Evolutionary conservation across 1,140 invertebrate species (phyloP).

Genomic region (Aphidius gifuensis): DNA sequence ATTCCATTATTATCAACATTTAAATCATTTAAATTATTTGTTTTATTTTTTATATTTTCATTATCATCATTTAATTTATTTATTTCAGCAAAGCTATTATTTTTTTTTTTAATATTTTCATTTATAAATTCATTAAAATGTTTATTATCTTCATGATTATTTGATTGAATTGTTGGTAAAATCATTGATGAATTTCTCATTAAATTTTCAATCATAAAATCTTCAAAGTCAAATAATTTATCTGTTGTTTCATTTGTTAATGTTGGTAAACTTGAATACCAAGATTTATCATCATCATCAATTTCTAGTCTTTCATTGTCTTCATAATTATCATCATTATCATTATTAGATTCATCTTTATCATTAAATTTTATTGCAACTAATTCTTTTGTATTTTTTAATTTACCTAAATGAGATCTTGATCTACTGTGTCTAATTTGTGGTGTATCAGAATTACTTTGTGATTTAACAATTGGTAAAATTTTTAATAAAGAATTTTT

Average conservation of each 20-base stretch:
- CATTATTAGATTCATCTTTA: background rate
- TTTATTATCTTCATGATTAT: conserved; percentile 9
- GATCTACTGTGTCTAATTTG: conserved; percentile 48
- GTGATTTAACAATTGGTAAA: background rate
- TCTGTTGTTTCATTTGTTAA: conserved; percentile 12
- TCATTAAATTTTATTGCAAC: background rate
- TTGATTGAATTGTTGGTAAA: background rate
- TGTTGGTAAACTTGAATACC: conserved; percentile 9
- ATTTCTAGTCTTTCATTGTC: background rate
- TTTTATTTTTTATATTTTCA: conserved; percentile 14
- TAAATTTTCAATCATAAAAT: conserved; percentile 1
- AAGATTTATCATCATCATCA: background rate
- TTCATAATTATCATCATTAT: background rate
- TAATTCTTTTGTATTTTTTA: conserved; percentile 26
- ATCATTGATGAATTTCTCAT: background rate
- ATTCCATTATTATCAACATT: conserved; percentile 24
- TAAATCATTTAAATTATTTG: background rate
- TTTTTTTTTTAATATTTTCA: background rate
- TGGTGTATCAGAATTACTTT: conserved; percentile 36
- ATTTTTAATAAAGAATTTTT: background rate
- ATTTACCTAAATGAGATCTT: conserved; percentile 36
- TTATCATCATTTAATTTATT: conserved; percentile 14
- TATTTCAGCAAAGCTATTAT: conserved; percentile 4
- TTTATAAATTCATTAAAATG: conserved; percentile 8
- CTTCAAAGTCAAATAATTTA: conserved; percentile 9